Conservation (phyloP, 2,113 vertebrate genomes). For the Antennarius striatus region DNA sequence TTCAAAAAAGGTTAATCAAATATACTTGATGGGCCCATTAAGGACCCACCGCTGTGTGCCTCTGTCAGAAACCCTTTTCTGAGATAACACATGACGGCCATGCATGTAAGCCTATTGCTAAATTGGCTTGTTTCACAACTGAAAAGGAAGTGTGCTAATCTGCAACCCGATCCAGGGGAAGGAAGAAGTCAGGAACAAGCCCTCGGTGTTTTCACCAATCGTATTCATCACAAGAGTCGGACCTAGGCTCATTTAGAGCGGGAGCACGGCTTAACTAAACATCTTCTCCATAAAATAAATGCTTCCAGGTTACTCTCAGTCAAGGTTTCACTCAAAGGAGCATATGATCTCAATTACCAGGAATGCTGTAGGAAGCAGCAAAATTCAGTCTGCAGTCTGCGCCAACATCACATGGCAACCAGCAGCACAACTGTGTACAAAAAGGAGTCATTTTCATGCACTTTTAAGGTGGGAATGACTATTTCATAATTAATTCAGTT, state of each 20-base stretch:
- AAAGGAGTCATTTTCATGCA: slow-evolving; percentile 37
- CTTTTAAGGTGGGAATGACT: slow-evolving; percentile 59
- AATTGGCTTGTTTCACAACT: slow-evolving; percentile 67
- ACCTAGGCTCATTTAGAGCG: slow-evolving; percentile 74
- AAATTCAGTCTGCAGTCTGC: slow-evolving; percentile 35
- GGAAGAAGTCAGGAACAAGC: slow-evolving; percentile 86
- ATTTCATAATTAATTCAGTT: slow-evolving; percentile 75
- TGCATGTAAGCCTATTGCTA: slow-evolving; percentile 20
- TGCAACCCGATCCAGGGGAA: slow-evolving; percentile 87
- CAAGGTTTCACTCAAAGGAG: slow-evolving; percentile 79
- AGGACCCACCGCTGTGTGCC: slow-evolving; percentile 40
- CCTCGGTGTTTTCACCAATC: slow-evolving; percentile 86
- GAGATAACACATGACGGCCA: slow-evolving; percentile 48
- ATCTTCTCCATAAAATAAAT: slow-evolving; percentile 91
- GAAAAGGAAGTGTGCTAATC: slow-evolving; percentile 91
- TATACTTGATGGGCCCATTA: slow-evolving; percentile 21
- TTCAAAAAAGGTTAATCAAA: slow-evolving; percentile 39
- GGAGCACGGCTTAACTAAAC: slow-evolving; percentile 82
- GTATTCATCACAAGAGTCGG: slow-evolving; percentile 86
- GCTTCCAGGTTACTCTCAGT: slow-evolving; percentile 90
- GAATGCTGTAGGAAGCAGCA: slow-evolving; percentile 77
- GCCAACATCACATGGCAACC: slow-evolving; percentile 62
- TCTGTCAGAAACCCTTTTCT: slow-evolving; percentile 51
- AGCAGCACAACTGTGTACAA: slow-evolving; percentile 52
- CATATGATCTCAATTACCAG: slow-evolving; percentile 91